Base-by-base conservation (phyloP, 2,797 vertebrate genomes). In the Antrozous pallidus region DNA sequence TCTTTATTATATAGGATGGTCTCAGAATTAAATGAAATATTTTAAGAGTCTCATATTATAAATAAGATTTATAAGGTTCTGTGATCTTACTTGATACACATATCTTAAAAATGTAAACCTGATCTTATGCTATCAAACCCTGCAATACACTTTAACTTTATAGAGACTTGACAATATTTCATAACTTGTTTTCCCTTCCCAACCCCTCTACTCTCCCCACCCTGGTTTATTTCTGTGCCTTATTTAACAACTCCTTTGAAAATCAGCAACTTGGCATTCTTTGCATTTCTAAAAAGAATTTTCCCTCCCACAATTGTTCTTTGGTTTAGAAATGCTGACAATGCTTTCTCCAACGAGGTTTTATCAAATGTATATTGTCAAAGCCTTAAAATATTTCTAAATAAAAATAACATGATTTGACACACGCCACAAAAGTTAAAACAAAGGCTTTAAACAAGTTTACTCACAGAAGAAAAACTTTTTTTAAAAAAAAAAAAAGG, bases 271-370 rank as follows among this genome's bases (percentile, higher is more conserved):
- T 93, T 83, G 95, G 88, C 97, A 94, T 94, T 97, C 96, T 95
- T 93, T 91, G 78, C 92, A 74, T 96, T 95, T 90, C 95, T 96
- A 93, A 88, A 87, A 94, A 92, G 90, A 95, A 93, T 93, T 79
- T 69, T 95, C 91, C 96, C 94, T 96, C 96, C 95, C 93, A 96
- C 95, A 93, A 92, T 95, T 96, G 96, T 97, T 97, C 95, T 94
- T 93, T 79, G 78, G 84, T 95, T 95, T 92, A 90, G 81, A 96
- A 97, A 94, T 94, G 96, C 94, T 96, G 96, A 97, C 88, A 90
- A 84, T 83, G 40, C 89, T 94, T 94, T 93, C 56, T 90, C 87
- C 56, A 87, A 93, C 45, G 71, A 79, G 10, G 28, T 95, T 96
- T 84, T 63, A 93, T 80, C 78, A 93, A 89, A 78, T 85, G 63